phyloP scores from a whole-genome alignment of 2,888 invertebrate genomes.

The Gryllus longicercus region DNA sequence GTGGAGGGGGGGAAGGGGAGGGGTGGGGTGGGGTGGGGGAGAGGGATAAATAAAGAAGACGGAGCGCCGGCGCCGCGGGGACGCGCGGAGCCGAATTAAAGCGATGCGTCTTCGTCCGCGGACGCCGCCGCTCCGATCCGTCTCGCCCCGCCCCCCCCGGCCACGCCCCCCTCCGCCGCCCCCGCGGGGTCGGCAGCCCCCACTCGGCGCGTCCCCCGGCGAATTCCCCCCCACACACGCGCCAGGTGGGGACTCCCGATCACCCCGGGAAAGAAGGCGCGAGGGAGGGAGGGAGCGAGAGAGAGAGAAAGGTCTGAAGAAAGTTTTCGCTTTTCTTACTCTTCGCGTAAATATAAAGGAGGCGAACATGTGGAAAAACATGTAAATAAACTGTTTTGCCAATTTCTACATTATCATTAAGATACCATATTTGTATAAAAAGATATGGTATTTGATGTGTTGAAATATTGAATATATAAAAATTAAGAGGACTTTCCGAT shows the following conservation, averaged over 20 bases:
- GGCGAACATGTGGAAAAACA: too few species aligned
- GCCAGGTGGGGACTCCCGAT: not conserved
- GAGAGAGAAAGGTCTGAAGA: too few species aligned
- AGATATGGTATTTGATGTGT: too few species aligned
- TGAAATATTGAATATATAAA: too few species aligned
- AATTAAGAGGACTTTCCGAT: too few species aligned
- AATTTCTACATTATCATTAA: too few species aligned
- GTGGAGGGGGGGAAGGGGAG: not conserved
- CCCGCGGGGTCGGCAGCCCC: not conserved
- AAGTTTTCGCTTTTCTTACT: too few species aligned
- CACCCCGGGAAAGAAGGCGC: too few species aligned
- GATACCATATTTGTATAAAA: too few species aligned
- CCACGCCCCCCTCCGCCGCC: not conserved
- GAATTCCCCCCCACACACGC: not conserved
- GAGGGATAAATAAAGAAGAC: conserved; percentile 20
- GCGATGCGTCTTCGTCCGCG: not conserved
- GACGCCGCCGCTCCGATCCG: conserved; percentile 1
- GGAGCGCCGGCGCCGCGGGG: not conserved
- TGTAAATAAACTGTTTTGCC: too few species aligned
- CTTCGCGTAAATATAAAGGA: too few species aligned
- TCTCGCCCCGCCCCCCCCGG: not conserved
- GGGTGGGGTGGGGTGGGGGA: conserved; percentile 12
- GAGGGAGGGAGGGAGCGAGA: too few species aligned
- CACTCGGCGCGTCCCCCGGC: not conserved
- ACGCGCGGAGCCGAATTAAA: not conserved